phyloP scores from a whole-genome alignment of 1,140 invertebrate species.

The Cryptotermes secundus region DNA sequence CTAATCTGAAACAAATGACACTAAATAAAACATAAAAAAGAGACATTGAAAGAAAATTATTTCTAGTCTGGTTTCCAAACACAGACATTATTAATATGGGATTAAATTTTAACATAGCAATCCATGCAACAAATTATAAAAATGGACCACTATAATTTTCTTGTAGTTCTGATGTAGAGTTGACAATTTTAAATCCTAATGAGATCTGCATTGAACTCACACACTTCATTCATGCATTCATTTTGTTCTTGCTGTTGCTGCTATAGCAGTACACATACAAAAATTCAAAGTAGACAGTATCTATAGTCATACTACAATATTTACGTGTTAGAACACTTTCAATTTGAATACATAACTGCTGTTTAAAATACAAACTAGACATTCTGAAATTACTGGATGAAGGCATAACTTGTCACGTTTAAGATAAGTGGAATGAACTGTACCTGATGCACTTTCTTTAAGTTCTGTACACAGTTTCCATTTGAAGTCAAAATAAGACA shows the following conservation, averaged over 20 bases:
- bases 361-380: constrained; percentile 7
- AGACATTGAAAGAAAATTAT: not conserved
- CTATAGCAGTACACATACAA: not conserved
- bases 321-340: not conserved
- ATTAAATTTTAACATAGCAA: not conserved
- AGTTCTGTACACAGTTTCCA: not conserved
- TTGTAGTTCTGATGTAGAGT: not conserved
- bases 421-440: constrained; percentile 7
- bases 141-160: not conserved
- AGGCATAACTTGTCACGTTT: not conserved
- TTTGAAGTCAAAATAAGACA: not conserved
- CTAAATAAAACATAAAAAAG: not conserved
- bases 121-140: not conserved
- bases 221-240: not conserved
- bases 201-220: not conserved
- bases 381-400: not conserved
- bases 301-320: not conserved
- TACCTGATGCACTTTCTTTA: constrained; percentile 11
- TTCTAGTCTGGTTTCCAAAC: not conserved
- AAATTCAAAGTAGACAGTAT: constrained; percentile 11
- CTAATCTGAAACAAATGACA: not conserved
- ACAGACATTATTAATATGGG: not conserved
- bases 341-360: not conserved
- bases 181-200: not conserved
- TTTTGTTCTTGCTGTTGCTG: not conserved